Evolutionary conservation across 1,140 invertebrate genomes (phyloP).

Genomic region (Agraylea sexmaculata): DNA sequence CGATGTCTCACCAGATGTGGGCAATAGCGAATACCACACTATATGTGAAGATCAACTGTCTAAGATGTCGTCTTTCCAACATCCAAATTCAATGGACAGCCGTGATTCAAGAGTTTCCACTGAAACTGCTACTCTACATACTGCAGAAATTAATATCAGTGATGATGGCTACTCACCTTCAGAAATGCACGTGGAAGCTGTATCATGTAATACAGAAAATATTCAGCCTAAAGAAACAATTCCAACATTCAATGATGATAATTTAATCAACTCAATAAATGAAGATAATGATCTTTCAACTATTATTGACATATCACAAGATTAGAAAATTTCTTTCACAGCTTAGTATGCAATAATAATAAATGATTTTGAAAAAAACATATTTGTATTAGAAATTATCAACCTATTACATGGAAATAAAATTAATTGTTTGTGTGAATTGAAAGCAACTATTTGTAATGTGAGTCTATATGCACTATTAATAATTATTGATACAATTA

Average conservation of each 20-base stretch:
- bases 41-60: slow-evolving; percentile 15
- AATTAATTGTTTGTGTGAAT: too few relatives aligned
- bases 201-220: slow-evolving; percentile 16
- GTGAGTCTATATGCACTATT: too few relatives aligned
- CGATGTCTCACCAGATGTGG: slow-evolving; percentile 15
- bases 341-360: too few relatives aligned
- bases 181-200: slow-evolving; percentile 16
- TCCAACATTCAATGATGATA: slow-evolving; percentile 15
- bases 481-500: too few relatives aligned
- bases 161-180: slow-evolving; percentile 16
- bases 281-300: slow-evolving; percentile 19
- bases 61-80: neutral
- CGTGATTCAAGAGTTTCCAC: slow-evolving; percentile 17
- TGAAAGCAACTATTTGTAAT: too few relatives aligned
- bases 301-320: slow-evolving; percentile 18
- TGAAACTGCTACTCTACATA: slow-evolving; percentile 19
- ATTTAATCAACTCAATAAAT: slow-evolving; percentile 11
- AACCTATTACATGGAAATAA: too few relatives aligned
- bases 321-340: too few relatives aligned
- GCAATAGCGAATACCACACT: slow-evolving; percentile 19
- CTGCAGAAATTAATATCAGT: slow-evolving; percentile 18
- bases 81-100: slow-evolving; percentile 13
- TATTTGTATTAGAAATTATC: too few relatives aligned
- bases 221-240: slow-evolving; percentile 17
- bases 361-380: too few relatives aligned